phyloP scores from a whole-genome alignment of 2,113 vertebrate genomes.

The Willisornis vidua region DNA sequence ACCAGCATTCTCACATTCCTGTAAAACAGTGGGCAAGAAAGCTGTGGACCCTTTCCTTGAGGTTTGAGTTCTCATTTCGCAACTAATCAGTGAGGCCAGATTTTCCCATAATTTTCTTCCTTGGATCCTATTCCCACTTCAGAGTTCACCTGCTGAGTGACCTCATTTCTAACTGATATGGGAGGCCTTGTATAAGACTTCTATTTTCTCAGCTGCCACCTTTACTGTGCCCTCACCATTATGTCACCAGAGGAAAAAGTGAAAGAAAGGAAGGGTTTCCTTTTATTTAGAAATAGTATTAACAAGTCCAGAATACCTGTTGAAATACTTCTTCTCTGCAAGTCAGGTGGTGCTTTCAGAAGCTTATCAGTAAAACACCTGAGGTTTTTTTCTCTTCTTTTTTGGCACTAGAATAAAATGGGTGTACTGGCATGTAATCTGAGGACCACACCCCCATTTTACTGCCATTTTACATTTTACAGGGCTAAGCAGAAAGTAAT shows the following conservation, averaged over 20 bases:
- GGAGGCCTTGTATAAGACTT: neutral
- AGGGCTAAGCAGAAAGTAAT: constrained; percentile 53
- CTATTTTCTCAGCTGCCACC: neutral
- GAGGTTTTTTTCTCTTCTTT: neutral
- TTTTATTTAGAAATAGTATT: neutral
- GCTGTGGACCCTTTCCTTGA: neutral
- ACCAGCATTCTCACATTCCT: neutral
- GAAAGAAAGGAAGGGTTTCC: neutral
- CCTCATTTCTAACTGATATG: neutral
- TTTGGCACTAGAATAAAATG: constrained; percentile 37
- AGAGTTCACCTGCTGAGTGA: neutral
- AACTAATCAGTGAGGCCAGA: neutral
- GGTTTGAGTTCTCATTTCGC: neutral
- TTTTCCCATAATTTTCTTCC: neutral
- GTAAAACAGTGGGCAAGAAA: neutral
- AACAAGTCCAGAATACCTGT: neutral
- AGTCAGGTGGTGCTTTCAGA: constrained; percentile 27
- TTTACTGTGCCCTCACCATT: neutral
- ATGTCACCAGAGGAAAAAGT: neutral
- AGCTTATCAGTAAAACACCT: constrained; percentile 31
- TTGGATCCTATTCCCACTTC: neutral
- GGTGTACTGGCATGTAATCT: constrained; percentile 22
- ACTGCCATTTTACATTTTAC: constrained; percentile 59
- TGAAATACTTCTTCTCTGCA: neutral
- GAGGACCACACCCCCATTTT: constrained; percentile 21